Percentiles rank a stretch among this genome's conserved stretches.
Evolutionary conservation across 2,113 vertebrate genomes (phyloP).

Genomic region (Silurus glanis): DNA sequence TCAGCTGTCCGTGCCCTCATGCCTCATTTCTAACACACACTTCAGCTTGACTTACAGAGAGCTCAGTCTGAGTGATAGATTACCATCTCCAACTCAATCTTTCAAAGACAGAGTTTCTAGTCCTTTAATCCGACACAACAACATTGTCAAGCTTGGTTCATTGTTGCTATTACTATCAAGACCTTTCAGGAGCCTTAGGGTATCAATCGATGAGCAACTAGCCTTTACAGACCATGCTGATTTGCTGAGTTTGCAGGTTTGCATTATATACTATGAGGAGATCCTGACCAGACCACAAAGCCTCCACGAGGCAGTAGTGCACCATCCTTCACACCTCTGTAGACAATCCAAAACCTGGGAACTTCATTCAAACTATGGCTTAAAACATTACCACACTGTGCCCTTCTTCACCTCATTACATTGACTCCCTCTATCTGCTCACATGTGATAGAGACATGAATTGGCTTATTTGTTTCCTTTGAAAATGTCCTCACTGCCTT

Average conservation of each 20-base stretch:
- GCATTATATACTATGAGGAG: neutral
- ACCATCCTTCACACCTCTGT: neutral
- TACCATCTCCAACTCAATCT: neutral
- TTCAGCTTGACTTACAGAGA: neutral
- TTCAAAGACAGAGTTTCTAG: neutral
- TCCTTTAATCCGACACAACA: neutral
- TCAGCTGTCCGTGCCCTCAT: neutral
- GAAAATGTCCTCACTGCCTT: neutral
- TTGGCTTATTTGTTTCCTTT: neutral
- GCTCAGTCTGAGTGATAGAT: neutral
- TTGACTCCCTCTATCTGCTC: neutral
- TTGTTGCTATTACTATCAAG: neutral
- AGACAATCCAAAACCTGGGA: neutral
- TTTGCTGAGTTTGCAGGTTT: neutral
- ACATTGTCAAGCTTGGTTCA: neutral
- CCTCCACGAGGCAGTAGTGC: neutral
- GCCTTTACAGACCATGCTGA: neutral
- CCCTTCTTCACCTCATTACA: neutral
- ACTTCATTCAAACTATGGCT: neutral
- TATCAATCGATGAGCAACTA: neutral
- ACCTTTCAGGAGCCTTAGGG: neutral
- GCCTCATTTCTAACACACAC: neutral
- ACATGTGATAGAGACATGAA: neutral
- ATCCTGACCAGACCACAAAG: neutral
- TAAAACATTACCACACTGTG: neutral